phyloP scores from a whole-genome alignment of 2,888 invertebrate genomes.

The Eupithecia dodoneata region DNA sequence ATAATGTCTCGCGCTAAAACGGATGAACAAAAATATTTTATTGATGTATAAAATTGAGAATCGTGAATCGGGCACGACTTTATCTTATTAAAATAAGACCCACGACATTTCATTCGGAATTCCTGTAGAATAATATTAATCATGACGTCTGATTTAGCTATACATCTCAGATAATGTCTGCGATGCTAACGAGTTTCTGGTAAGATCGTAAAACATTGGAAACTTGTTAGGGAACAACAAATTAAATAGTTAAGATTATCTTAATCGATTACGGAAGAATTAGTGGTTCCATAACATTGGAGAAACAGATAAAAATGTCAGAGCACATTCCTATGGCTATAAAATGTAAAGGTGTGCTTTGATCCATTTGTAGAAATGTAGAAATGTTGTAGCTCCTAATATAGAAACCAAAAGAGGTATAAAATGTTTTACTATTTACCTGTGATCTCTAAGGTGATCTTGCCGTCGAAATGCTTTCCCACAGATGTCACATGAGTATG shows the following conservation, averaged over 20 bases:
- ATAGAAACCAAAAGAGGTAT: conserved; percentile 32
- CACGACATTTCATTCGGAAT: conserved; percentile 44
- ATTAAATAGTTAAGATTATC: conserved; percentile 54
- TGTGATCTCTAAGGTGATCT: conserved; percentile 97
- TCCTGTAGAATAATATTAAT: conserved; percentile 54
- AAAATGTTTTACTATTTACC: conserved; percentile 82
- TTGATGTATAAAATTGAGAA: conserved; percentile 75
- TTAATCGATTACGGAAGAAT: conserved; percentile 54
- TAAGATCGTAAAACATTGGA: conserved; percentile 52
- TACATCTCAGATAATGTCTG: conserved; percentile 55
- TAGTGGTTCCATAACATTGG: conserved; percentile 42
- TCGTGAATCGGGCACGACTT: conserved; percentile 68
- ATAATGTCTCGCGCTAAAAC: conserved; percentile 76
- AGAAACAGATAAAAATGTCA: conserved; percentile 44
- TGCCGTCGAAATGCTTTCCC: conserved; percentile 98
- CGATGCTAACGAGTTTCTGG: conserved; percentile 53
- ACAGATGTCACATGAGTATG: conserved; percentile 99
- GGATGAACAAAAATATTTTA: conserved; percentile 74
- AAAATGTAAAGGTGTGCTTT: conserved; percentile 19
- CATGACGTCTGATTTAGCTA: conserved; percentile 61
- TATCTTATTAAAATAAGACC: conserved; percentile 66
- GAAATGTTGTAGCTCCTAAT: conserved; percentile 9
- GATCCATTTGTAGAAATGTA: conserved; percentile 2
- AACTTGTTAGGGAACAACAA: conserved; percentile 54
- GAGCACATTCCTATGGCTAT: conserved; percentile 36